Evolutionary conservation across 2,888 invertebrate species (phyloP).

Genomic region (Macrophya annulata): DNA sequence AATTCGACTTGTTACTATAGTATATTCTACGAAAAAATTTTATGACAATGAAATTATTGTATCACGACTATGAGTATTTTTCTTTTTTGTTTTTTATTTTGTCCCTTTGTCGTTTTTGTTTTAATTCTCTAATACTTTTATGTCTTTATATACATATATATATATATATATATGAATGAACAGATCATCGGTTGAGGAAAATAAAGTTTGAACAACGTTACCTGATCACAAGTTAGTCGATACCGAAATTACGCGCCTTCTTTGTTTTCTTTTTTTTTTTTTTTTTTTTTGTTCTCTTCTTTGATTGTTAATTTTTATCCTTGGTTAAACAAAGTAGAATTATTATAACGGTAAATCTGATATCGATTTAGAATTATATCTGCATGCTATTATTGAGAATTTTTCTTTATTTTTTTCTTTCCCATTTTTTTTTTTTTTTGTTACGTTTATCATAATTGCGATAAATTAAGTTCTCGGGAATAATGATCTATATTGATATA

Average conservation of each 20-base stretch:
- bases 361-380: not conserved
- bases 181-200: not conserved
- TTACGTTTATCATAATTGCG: not conserved
- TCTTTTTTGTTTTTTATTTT: not conserved
- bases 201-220: not conserved
- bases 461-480: not conserved
- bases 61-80: conserved; percentile 5
- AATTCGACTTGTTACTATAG: not conserved
- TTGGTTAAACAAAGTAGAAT: not conserved
- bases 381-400: not conserved
- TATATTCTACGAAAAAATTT: conserved; percentile 19
- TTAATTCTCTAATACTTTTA: conserved; percentile 4
- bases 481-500: not conserved
- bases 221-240: not conserved
- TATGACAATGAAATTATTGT: not conserved
- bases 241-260: not conserved
- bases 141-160: too few relatives aligned
- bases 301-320: not conserved
- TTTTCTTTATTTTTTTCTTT: not conserved
- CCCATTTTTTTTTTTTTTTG: not conserved
- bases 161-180: not conserved
- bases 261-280: not conserved
- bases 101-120: not conserved
- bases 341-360: not conserved
- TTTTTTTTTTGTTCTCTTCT: too few relatives aligned